Evolutionary conservation across 2,113 vertebrate genomes (phyloP).

Genomic region (Ascaphus truei): DNA sequence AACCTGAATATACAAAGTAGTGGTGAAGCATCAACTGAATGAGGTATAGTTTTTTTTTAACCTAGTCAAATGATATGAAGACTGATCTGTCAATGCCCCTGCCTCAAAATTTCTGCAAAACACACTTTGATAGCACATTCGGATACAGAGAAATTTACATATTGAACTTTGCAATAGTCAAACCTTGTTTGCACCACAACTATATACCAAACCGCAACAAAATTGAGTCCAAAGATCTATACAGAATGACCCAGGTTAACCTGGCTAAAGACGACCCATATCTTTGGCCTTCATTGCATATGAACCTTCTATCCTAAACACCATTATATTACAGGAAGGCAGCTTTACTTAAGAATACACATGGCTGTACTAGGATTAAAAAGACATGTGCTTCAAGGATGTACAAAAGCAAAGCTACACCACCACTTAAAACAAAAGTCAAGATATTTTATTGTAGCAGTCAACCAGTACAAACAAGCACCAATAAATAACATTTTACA

Average conservation of each 20-base stretch:
- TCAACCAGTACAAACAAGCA: conserved; percentile 57
- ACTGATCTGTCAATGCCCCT: conserved; percentile 5
- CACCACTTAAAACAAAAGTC: conserved; percentile 5
- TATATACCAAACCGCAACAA: conserved; percentile 56
- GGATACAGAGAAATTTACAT: conserved; percentile 38
- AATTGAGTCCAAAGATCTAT: conserved; percentile 69
- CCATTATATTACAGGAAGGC: conserved; percentile 55
- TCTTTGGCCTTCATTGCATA: conserved; percentile 79
- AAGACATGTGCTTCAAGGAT: conserved; percentile 68
- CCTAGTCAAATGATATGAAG: conserved; percentile 21
- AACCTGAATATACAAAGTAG: conserved; percentile 86
- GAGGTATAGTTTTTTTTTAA: conserved; percentile 34
- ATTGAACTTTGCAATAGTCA: conserved; percentile 33
- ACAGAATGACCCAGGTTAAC: conserved; percentile 76
- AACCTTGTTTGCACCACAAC: conserved; percentile 41
- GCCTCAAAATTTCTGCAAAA: conserved; percentile 16
- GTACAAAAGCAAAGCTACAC: conserved; percentile 31
- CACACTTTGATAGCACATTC: conserved; percentile 28
- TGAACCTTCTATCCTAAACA: conserved; percentile 66
- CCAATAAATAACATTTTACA: conserved; percentile 82
- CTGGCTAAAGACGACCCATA: conserved; percentile 69
- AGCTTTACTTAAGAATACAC: conserved; percentile 59
- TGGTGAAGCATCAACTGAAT: conserved; percentile 58
- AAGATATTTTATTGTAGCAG: conserved; percentile 51
- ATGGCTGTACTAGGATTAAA: conserved; percentile 63